Evolutionary conservation across 2,888 invertebrate genomes (phyloP), one percentile per base, ranked within the genome.

Genomic region (Pollenia labialis): DNA sequence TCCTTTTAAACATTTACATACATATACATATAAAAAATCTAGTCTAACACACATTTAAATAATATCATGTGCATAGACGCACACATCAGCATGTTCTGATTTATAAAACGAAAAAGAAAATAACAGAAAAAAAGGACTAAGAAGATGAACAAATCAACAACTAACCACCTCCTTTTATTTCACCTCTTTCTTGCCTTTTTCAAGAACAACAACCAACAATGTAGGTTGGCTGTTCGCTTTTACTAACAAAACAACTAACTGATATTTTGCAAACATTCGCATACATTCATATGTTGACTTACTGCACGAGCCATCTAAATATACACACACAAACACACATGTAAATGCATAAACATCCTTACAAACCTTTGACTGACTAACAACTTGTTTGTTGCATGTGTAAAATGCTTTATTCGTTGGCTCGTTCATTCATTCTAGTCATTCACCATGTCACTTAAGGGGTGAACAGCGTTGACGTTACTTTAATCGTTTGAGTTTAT

Each of bases 401-500:
- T 60, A 58, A 66, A 69, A 60, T 71, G 18, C 60, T 74, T 82
- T 79, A 7, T 76, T 56, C 68, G n/a, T 42, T 60, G 44, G 6
- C n/a, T 60, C 44, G 18, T 48, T 62, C 40, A 11, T 58, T 72
- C 48, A 80, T 86, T 86, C 60, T 46, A 81, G 83, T 84, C 74
- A 87, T 77, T 81, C 83, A 62, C 66, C 76, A 62, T 87, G 81
- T 84, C 87, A 81, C 87, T 83, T 84, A 81, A 84, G 72, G 72
- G 76, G 66, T 72, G 81, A 76, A 77, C 60, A 81, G 66, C 87
- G 81, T 81, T 87, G 87, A 87, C 87, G 74, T 81, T 68, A 81
- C 87, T 84, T 87, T 87, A 87, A 87, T 84, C 87, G 87, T 81
- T 83, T 83, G 72, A 86, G 71, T 83, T 83, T 86, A 76, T 77